Evolutionary conservation across 2,113 vertebrate genomes (phyloP).

Genomic region (Pelecanus crispus): DNA sequence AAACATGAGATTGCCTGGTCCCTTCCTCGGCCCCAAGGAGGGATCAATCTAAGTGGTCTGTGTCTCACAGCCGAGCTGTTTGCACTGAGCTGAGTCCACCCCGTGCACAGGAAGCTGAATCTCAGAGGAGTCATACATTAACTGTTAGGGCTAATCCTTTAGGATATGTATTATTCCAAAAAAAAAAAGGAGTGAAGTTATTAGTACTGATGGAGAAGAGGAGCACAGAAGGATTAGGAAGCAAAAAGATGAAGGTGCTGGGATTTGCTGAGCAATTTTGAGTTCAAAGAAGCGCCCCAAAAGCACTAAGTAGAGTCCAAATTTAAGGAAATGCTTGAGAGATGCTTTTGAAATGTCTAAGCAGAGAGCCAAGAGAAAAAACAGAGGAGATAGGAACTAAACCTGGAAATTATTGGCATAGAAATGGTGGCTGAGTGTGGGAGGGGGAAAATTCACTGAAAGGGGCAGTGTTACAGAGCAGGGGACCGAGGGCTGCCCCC

Average conservation of each 20-base stretch:
- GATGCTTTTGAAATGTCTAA: not conserved
- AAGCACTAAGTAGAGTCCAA: not conserved
- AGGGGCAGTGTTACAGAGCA: not conserved
- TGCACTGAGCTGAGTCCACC: not conserved
- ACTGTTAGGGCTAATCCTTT: not conserved
- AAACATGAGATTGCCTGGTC: not conserved
- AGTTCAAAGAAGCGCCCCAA: not conserved
- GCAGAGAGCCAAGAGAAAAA: not conserved
- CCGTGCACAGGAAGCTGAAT: not conserved
- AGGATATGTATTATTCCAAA: not conserved
- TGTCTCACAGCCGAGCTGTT: not conserved
- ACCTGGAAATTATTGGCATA: not conserved
- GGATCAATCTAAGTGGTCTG: not conserved
- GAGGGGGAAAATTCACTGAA: not conserved
- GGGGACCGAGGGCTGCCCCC: not conserved
- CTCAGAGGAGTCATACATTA: not conserved
- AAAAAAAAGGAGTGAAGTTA: not conserved
- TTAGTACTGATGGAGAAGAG: not conserved
- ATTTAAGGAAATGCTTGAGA: not conserved
- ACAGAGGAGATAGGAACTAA: not conserved
- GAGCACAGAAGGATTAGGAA: not conserved
- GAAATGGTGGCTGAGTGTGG: not conserved
- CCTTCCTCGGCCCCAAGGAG: not conserved
- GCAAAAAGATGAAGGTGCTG: not conserved
- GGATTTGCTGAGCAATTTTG: not conserved